These are phyloP conservation scores for Drosophila arizonae DNA, from an alignment of 1,140 invertebrate genomes.

Conservation along the genomic window DNA sequence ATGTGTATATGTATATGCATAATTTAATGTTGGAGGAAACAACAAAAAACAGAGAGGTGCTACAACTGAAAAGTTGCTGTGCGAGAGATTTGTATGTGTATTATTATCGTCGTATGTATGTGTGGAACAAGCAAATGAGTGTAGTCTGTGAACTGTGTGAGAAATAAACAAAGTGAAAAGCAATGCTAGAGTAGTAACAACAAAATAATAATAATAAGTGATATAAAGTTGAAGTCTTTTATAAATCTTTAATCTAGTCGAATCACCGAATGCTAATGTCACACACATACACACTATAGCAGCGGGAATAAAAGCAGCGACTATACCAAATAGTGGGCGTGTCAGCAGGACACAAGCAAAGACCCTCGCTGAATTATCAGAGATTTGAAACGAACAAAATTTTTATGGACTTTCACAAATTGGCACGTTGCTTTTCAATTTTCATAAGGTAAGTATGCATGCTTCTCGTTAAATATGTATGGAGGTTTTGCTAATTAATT, in stretches of 20 bases:
- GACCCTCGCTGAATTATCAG: conserved; percentile 5
- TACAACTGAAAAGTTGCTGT: conserved; percentile 67
- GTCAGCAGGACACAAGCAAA: conserved; percentile 4
- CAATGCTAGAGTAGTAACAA: conserved; percentile 72
- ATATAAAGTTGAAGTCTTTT: conserved; percentile 56
- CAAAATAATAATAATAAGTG: conserved; percentile 29
- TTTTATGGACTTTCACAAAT: conserved; percentile 45
- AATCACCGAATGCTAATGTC: conserved; percentile 28
- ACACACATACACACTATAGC: conserved; percentile 27
- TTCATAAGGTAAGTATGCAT: no score
- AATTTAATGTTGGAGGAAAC: conserved; percentile 54
- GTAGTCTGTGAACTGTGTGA: conserved; percentile 34
- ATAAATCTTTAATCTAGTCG: conserved; percentile 14
- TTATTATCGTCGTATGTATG: conserved; percentile 47
- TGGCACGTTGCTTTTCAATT: not conserved
- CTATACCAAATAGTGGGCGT: conserved; percentile 1
- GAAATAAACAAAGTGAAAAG: conserved; percentile 65
- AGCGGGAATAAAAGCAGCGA: conserved; percentile 15
- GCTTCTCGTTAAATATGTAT: no score
- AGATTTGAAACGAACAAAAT: conserved; percentile 32
- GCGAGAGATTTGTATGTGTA: conserved; percentile 72
- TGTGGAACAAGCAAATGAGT: conserved; percentile 10
- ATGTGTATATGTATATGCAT: conserved; percentile 10
- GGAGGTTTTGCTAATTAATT: no score
- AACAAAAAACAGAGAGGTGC: conserved; percentile 47